Percentiles rank a stretch among this genome's conserved stretches.
These are phyloP conservation scores for Ceratina calcarata DNA, from an alignment of 1,140 invertebrate genomes.

Conservation along the genomic window DNA sequence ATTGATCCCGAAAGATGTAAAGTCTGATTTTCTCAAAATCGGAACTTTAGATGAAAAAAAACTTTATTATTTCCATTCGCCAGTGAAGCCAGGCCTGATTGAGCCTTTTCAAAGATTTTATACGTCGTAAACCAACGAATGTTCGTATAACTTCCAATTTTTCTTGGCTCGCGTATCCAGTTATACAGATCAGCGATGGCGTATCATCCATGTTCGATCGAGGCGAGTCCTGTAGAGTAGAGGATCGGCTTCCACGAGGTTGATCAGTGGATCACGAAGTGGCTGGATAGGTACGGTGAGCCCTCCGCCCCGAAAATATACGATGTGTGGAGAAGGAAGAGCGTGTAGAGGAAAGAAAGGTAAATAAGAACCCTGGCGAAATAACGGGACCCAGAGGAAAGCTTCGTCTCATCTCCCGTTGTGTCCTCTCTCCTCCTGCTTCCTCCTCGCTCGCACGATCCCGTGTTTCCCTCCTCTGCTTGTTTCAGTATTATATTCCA, in stretches of 20 bases:
- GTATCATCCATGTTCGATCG: background rate
- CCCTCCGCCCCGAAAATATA: constrained; percentile 58
- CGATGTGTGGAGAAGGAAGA: constrained; percentile 51
- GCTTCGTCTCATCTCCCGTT: constrained; percentile 57
- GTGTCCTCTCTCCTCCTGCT: constrained; percentile 25
- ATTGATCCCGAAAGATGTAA: too few species aligned
- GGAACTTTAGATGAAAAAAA: too few species aligned
- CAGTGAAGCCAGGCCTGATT: too few species aligned
- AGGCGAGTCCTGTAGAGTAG: constrained; percentile 12
- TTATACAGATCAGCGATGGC: background rate
- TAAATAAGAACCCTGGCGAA: constrained; percentile 66
- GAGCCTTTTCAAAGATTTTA: too few species aligned
- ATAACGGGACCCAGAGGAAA: constrained; percentile 59
- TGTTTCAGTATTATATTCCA: constrained; percentile 71
- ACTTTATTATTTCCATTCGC: too few species aligned
- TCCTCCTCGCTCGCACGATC: constrained; percentile 6
- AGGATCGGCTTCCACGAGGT: constrained; percentile 29
- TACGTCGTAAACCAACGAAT: too few species aligned
- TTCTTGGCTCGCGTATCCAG: too few species aligned
- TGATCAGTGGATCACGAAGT: constrained; percentile 57
- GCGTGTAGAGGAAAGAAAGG: constrained; percentile 55
- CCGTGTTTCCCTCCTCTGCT: constrained; percentile 51
- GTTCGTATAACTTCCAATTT: too few species aligned
- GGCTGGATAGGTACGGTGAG: constrained; percentile 42
- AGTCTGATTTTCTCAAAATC: too few species aligned